phyloP scores from a whole-genome alignment of 2,797 vertebrate genomes.

The Eurystomus glaucurus region DNA sequence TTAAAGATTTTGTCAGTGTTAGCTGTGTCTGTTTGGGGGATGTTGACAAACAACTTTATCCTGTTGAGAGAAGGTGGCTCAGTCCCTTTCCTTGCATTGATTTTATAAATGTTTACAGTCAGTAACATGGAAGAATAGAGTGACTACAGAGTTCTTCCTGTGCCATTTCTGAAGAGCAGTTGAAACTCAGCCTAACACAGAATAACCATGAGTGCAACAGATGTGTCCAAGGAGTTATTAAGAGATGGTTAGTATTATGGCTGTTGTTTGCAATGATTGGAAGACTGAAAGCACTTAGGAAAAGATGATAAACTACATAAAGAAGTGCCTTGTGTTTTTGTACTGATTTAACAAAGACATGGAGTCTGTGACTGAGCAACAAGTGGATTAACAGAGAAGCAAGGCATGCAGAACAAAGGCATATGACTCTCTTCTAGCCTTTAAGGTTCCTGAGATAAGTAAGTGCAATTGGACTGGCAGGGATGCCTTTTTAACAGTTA shows the following conservation, averaged over 20 bases:
- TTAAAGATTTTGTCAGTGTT: background rate
- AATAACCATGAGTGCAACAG: background rate
- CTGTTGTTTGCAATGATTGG: background rate
- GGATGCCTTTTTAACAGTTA: constrained; percentile 38
- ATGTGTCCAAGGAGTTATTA: background rate
- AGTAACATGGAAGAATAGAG: background rate
- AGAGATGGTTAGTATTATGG: background rate
- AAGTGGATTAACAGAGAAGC: background rate
- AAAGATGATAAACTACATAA: background rate
- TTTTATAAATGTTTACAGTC: constrained; percentile 11
- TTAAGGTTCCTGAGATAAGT: constrained; percentile 49
- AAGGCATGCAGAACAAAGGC: background rate
- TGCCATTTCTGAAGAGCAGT: constrained; percentile 5
- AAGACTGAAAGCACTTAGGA: background rate
- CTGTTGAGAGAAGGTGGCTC: background rate
- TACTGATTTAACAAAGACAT: background rate
- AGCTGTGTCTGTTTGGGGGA: background rate
- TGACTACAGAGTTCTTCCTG: background rate
- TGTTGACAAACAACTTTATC: background rate
- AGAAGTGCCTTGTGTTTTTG: background rate
- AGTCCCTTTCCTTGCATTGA: background rate
- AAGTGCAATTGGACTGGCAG: background rate
- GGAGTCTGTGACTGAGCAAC: background rate
- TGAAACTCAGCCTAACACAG: background rate
- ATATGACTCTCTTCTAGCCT: constrained; percentile 17